Evolutionary conservation across 1,140 invertebrate genomes (phyloP), one percentile per base, ranked within the genome.

Genomic region (Cotesia vestalis): DNA sequence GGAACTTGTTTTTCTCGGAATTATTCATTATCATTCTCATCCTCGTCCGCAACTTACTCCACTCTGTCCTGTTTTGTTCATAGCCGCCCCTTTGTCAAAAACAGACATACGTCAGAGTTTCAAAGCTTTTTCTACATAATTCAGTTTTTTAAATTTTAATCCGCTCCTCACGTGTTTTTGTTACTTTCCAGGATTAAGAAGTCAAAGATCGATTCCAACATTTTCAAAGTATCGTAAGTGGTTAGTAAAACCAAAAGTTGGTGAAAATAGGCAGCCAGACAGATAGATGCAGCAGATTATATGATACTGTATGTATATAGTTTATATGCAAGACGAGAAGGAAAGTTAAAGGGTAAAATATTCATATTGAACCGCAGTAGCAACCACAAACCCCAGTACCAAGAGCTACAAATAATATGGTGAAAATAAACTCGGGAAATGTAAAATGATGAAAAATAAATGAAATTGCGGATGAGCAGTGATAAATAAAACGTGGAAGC

Each of bases 21-120:
- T 35, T 72, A 76, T 78, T 84, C 84, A 84, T 85, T 85, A 84
- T 85, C 81, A 85, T 85, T 84, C 82, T 79, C 76, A 74, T 75
- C 70, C 64, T 71, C 64, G 36, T 46, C 60, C 35, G 38, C 61
- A 71, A 69, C 68, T 69, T 59, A 62, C 0, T 17, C 61, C 36
- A 5, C 35, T 38, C 35, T 40, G 34, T 51, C 14, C 51, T 38
- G 14, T 40, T 20, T 52, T 66, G 17, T 36, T 14, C 52, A 17
- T 40, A 36, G 72, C 78, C 75, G 76, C 71, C 71, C 74, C 71
- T 46, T 64, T 66, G 51, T 67, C 27, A 52, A 71, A 57, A 64
- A 20, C 69, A 52, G 46, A 34, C 9, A 8, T 73, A 66, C 59
- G 71, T 66, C 72, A 73, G 68, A 76, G 73, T 67, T 35, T 12